These are phyloP conservation scores for Tragopan temminckii DNA, from an alignment of 2,797 vertebrate species.

Conservation along the genomic window DNA sequence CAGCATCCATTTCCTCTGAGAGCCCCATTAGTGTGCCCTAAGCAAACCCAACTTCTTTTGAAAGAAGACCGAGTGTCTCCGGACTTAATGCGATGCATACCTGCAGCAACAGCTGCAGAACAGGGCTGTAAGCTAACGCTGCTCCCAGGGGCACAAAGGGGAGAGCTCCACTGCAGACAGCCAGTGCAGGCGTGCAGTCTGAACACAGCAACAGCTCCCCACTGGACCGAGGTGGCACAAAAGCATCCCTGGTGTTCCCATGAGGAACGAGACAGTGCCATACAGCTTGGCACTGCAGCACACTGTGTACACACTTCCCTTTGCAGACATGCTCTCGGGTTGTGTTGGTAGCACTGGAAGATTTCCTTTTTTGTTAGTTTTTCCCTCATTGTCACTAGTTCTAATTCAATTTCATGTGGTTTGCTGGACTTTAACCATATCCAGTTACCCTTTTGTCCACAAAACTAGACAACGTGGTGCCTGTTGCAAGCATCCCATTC, in stretches of 20 bases:
- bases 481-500: not conserved
- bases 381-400: not conserved
- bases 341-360: not conserved
- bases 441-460: constrained; percentile 47
- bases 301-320: not conserved
- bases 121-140: not conserved
- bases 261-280: not conserved
- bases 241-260: not conserved
- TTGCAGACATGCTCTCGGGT: not conserved
- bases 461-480: constrained; percentile 34
- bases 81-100: not conserved
- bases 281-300: not conserved
- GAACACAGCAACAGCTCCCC: not conserved
- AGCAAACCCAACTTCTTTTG: not conserved
- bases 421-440: not conserved
- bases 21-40: not conserved
- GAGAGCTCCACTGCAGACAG: not conserved
- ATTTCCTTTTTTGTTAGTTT: not conserved
- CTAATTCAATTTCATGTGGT: not conserved
- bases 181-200: not conserved
- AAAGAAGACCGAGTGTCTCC: not conserved
- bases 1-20: not conserved
- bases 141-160: not conserved
- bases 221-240: accelerated
- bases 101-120: not conserved